Base-by-base conservation (phyloP, 2,888 invertebrate genomes). In the Prosopocoilus inquinatus region DNA sequence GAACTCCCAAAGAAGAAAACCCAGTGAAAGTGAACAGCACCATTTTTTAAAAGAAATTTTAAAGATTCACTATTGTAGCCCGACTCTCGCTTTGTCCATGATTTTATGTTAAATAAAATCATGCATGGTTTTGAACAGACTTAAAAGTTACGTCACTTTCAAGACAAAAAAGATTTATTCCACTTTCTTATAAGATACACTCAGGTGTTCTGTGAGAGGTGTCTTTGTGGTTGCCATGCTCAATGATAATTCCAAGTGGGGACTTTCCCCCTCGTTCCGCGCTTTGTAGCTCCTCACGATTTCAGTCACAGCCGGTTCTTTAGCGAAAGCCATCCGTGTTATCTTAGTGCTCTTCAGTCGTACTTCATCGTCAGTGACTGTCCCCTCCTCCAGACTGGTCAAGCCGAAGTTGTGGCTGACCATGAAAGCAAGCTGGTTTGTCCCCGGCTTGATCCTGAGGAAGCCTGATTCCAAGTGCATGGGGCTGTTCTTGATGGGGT, bases 381-480 rank as follows among this genome's bases (percentile, higher is more conserved):
- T 61, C 0, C 86, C 86, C 73, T 85, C 84, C 69, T 87, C 86
- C 0, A 85, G 65, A 0, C 82, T 80, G 0, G 81, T 79, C 2
- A 85, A 64, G 9, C 86, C 86, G 65, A 85, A 83, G 72, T 84
- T 86, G 63, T 87, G 86, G 51, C 84, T 80, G 3, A 83, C 75
- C 3, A 84, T 67, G 9, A 86, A 79, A 0, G 82, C 78, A 0
- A 86, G 65, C 34, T 81, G 70, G 9, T 80, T 78, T 0, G 82
- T 80, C 8, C 78, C 80, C 0, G 84, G 82, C 41, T 82, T 80
- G 44, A 85, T 79, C 47, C 82, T 79, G 4, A 87, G 67, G 66
- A 84, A 85, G 0, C 87, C 87, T 36, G 80, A 71, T 68, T 87
- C 87, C 49, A 82, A 78, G 66, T 87, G 86, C 84, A 86, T 82